phyloP scores from a whole-genome alignment of 2,113 vertebrate species.

The Struthio camelus region DNA sequence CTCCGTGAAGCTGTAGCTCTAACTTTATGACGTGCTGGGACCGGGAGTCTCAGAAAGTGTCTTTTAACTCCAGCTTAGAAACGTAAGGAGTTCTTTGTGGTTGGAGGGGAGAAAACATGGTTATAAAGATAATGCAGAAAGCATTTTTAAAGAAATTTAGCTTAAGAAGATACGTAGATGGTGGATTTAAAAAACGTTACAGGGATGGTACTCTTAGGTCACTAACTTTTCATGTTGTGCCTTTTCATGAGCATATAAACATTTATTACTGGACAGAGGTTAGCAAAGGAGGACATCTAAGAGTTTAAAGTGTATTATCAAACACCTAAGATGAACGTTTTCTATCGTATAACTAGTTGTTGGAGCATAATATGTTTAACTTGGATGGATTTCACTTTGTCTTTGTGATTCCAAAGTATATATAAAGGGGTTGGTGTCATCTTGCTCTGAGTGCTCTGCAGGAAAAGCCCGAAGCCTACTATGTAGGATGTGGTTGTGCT shows the following conservation, averaged over 20 bases:
- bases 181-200: background rate
- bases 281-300: background rate
- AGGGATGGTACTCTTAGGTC: background rate
- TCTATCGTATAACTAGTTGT: background rate
- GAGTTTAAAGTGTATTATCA: background rate
- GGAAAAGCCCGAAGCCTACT: background rate
- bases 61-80: background rate
- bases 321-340: background rate
- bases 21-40: background rate
- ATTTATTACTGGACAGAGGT: background rate
- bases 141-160: background rate
- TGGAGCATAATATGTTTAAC: background rate
- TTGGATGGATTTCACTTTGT: background rate
- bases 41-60: background rate
- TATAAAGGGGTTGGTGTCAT: no score
- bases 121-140: background rate
- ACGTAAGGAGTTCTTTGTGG: fast-evolving
- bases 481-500: background rate
- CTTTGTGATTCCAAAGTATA: background rate
- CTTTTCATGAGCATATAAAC: background rate
- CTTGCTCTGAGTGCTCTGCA: background rate
- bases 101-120: background rate
- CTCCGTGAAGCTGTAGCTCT: background rate
- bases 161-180: background rate
- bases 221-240: background rate